Conservation (phyloP, 2,888 invertebrate genomes). For the Zaprionus lineosus region DNA sequence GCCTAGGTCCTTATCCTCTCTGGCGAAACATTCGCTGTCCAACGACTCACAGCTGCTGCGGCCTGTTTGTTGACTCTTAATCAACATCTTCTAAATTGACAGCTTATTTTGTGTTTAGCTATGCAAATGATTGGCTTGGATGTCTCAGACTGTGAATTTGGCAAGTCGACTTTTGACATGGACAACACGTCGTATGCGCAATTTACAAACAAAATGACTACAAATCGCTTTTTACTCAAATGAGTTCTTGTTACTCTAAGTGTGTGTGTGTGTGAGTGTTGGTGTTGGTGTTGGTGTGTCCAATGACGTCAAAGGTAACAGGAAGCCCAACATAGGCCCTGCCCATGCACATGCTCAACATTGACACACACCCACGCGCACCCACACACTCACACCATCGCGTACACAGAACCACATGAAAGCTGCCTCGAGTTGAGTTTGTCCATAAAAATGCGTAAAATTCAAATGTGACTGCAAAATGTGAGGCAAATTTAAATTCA, state of each 20-base stretch:
- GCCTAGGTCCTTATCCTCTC: too few relatives aligned
- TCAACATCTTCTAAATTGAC: too few relatives aligned
- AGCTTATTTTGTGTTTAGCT: too few relatives aligned
- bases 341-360: background rate
- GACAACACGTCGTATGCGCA: constrained; percentile 52
- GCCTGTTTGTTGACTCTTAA: too few relatives aligned
- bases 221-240: constrained; percentile 32
- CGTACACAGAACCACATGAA: background rate
- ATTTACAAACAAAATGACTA: constrained; percentile 39
- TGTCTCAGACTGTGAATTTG: background rate
- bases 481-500: constrained; percentile 51
- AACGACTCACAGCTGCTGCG: too few relatives aligned
- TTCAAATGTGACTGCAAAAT: constrained; percentile 31
- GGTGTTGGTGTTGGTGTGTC: constrained; percentile 43
- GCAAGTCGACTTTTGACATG: background rate
- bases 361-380: background rate
- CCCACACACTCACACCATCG: constrained; percentile 4
- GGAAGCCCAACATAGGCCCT: constrained; percentile 19
- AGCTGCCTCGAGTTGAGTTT: constrained; percentile 16
- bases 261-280: too few relatives aligned
- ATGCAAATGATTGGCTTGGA: too few relatives aligned
- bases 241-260: constrained; percentile 9
- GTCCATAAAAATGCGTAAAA: constrained; percentile 43
- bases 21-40: too few relatives aligned
- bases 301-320: constrained; percentile 70